Conservation (phyloP, 2,888 invertebrate species). For the Aspidiotus destructor region DNA sequence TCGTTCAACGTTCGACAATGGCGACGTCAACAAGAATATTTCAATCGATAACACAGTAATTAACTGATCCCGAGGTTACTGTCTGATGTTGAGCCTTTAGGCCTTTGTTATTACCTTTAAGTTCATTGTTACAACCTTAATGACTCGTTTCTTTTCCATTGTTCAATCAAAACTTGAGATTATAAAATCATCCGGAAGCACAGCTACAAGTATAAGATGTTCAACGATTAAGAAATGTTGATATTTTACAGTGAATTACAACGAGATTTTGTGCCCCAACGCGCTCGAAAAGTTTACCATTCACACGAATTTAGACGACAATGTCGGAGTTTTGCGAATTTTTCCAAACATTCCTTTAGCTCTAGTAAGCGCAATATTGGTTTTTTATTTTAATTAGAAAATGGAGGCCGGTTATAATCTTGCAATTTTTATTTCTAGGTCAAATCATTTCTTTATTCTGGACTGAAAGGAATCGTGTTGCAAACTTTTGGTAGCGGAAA, state of each 20-base stretch:
- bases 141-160: no score
- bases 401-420: background rate
- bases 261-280: conserved; percentile 53
- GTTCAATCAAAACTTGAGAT: no score
- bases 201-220: no score
- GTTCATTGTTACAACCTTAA: no score
- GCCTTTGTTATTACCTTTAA: no score
- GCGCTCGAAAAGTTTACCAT: conserved; percentile 58
- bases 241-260: conserved; percentile 51
- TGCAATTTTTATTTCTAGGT: conserved; percentile 41
- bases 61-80: no score
- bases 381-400: no score
- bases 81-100: no score
- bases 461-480: conserved; percentile 73
- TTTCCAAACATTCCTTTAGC: conserved; percentile 83
- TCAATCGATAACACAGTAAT: no score
- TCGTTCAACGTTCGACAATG: no score
- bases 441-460: conserved; percentile 60
- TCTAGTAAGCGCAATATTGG: conserved; percentile 45
- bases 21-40: no score
- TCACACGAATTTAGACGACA: conserved; percentile 62
- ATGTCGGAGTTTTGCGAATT: conserved; percentile 76
- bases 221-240: background rate
- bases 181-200: no score
- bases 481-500: conserved; percentile 93